These are phyloP conservation scores for Diarsia rubi DNA, from an alignment of 2,888 invertebrate genomes.

Conservation along the genomic window DNA sequence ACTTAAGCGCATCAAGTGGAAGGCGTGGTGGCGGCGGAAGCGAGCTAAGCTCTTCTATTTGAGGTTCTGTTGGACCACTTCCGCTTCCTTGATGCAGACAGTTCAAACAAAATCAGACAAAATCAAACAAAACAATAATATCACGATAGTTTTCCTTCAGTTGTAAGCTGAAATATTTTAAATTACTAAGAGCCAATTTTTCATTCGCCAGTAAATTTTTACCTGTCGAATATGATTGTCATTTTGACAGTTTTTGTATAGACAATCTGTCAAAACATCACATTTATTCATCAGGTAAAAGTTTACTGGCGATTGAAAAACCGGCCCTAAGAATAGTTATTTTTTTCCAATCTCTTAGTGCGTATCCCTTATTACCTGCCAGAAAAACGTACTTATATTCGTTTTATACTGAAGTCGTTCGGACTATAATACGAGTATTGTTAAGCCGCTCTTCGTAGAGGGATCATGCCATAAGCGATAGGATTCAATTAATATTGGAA, in stretches of 20 bases:
- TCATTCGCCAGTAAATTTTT: too few relatives aligned
- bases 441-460: slow-evolving; percentile 29
- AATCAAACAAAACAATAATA: slow-evolving; percentile 9
- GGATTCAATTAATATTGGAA: slow-evolving; percentile 47
- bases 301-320: too few relatives aligned
- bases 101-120: too few relatives aligned
- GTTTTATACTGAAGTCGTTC: slow-evolving; percentile 51
- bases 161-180: not conserved
- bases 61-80: slow-evolving; percentile 23
- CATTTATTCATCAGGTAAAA: too few relatives aligned
- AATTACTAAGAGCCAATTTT: too few relatives aligned
- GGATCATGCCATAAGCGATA: slow-evolving; percentile 55
- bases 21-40: not conserved
- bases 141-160: not conserved
- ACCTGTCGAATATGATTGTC: too few relatives aligned
- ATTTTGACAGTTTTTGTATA: too few relatives aligned
- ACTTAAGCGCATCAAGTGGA: not conserved
- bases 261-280: too few relatives aligned
- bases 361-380: not conserved
- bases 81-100: slow-evolving; percentile 9
- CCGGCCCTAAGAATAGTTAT: not conserved
- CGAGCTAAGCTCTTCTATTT: slow-evolving; percentile 32
- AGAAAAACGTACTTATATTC: slow-evolving; percentile 13
- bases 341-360: not conserved
- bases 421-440: slow-evolving; percentile 47